These are phyloP conservation scores for Metridium senile DNA, from an alignment of 92 coral and sea anemone genomes.

Conservation along the genomic window DNA sequence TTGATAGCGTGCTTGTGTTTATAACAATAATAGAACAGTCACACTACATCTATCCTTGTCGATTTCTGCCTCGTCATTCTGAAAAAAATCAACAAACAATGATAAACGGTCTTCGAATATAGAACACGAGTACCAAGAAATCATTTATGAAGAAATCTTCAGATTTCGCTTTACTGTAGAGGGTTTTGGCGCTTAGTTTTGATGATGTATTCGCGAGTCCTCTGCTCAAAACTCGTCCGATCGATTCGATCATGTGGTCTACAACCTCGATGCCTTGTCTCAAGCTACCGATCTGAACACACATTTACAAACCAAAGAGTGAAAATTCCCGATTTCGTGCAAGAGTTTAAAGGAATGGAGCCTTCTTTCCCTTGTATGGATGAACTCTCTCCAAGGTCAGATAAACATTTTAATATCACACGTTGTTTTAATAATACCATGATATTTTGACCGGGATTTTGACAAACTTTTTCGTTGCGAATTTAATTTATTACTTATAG, in stretches of 20 bases:
- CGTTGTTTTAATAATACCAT: no score
- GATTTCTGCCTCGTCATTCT: conserved; percentile 3
- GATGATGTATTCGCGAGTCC: not conserved
- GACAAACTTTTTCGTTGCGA: no score
- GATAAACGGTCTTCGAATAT: not conserved
- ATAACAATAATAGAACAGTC: not conserved
- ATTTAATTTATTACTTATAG: no score
- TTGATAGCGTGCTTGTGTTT: conserved; percentile 2
- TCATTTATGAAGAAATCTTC: not conserved
- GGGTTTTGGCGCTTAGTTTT: not conserved
- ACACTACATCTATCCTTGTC: no score
- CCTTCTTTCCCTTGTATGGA: conserved; percentile 75
- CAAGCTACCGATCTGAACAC: conserved; percentile 4
- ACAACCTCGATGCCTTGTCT: not conserved
- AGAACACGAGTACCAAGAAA: not conserved
- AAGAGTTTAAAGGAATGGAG: conserved; percentile 84
- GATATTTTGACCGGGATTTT: no score
- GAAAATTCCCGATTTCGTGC: conserved; percentile 76
- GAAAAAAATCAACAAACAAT: not conserved
- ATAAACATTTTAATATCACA: not conserved
- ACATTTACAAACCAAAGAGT: conserved; percentile 16
- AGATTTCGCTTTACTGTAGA: not conserved
- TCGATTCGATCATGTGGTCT: conserved; percentile 4
- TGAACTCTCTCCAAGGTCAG: conserved; percentile 73
- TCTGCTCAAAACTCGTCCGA: not conserved